These are phyloP conservation scores for Drosophila ercepeae DNA, from an alignment of 1,140 invertebrate genomes.

Conservation along the genomic window DNA sequence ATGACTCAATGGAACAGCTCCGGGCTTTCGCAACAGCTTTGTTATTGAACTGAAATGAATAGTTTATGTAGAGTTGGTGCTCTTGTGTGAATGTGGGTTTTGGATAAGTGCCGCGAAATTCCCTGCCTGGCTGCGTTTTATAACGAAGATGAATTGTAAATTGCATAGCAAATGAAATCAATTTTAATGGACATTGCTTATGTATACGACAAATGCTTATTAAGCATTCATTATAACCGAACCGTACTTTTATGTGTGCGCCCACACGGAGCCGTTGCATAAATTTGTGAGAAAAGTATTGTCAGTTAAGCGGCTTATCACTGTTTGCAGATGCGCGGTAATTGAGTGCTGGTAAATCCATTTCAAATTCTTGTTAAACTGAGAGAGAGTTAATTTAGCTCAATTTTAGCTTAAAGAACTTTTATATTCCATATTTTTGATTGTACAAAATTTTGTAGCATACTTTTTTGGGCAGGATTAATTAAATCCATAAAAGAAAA, in stretches of 20 bases:
- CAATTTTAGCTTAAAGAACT: background rate
- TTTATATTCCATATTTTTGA: background rate
- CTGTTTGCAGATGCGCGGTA: slow-evolving; percentile 34
- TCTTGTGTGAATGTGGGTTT: slow-evolving; percentile 19
- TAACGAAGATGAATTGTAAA: slow-evolving; percentile 57
- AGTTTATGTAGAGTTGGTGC: slow-evolving; percentile 44
- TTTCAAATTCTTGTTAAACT: slow-evolving; percentile 30
- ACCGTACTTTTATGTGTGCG: slow-evolving; percentile 28
- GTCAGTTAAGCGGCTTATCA: slow-evolving; percentile 64
- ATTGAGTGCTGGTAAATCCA: slow-evolving; percentile 46
- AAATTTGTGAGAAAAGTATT: slow-evolving; percentile 52
- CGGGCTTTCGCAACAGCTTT: slow-evolving; percentile 34
- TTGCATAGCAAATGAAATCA: slow-evolving; percentile 57
- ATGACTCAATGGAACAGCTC: slow-evolving; percentile 58
- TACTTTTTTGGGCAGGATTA: background rate
- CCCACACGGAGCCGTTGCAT: slow-evolving; percentile 14
- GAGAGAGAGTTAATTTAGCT: slow-evolving; percentile 9
- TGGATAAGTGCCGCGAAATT: slow-evolving; percentile 42
- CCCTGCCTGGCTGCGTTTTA: slow-evolving; percentile 36
- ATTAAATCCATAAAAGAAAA: too few species aligned
- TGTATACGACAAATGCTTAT: slow-evolving; percentile 54
- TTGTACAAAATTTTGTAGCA: background rate
- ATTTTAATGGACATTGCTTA: slow-evolving; percentile 65
- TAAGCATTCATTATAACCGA: slow-evolving; percentile 55
- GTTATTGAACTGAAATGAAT: slow-evolving; percentile 62